These are phyloP conservation scores for Aphis gossypii DNA, from an alignment of 1,140 invertebrate genomes.

Conservation along the genomic window DNA sequence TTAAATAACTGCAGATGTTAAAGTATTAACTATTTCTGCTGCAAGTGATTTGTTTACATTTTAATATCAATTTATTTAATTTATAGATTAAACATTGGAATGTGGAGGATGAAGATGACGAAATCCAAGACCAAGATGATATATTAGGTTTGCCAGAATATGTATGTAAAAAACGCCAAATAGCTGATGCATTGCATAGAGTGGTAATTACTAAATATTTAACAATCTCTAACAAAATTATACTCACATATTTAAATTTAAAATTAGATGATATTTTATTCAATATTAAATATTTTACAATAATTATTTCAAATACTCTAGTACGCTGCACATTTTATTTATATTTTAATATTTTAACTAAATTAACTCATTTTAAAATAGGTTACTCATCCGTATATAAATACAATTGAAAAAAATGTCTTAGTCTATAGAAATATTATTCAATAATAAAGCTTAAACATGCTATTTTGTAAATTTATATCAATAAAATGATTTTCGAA, in stretches of 20 bases:
- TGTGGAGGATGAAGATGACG: conserved; percentile 48
- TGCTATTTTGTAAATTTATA: neutral
- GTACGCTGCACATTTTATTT: neutral
- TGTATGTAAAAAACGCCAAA: conserved; percentile 46
- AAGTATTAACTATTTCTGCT: neutral
- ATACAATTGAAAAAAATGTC: neutral
- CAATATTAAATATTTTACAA: neutral
- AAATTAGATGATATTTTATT: no score
- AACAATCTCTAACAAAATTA: neutral
- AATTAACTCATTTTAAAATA: neutral
- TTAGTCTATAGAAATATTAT: neutral
- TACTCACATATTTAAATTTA: neutral
- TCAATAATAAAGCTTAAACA: neutral
- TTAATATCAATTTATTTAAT: neutral
- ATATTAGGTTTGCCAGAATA: conserved; percentile 31
- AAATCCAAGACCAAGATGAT: conserved; percentile 29
- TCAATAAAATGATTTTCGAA: neutral
- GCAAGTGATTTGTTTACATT: neutral
- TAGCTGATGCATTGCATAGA: conserved; percentile 48
- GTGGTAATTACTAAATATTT: conserved; percentile 29
- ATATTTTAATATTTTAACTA: neutral
- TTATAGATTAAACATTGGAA: conserved; percentile 54
- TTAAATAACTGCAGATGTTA: neutral
- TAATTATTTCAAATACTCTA: neutral
- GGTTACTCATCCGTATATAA: neutral